Percentiles rank a stretch among this genome's conserved stretches.
phyloP scores from a whole-genome alignment of 1,140 invertebrate species.

The Drosophila asahinai region DNA sequence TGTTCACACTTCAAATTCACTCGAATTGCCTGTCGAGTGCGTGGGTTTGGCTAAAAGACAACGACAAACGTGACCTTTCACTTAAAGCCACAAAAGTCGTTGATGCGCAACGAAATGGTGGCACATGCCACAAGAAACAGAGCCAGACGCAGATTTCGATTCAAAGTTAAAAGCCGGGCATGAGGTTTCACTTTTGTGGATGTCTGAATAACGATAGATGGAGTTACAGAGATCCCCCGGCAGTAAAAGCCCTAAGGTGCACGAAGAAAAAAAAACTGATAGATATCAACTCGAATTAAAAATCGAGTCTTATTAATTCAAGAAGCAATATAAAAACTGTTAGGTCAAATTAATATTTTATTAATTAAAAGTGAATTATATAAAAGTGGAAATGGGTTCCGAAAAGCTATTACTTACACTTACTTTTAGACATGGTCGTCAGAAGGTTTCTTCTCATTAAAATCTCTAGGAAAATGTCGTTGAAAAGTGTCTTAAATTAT shows the following conservation, averaged over 20 bases:
- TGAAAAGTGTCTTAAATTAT: too few species aligned
- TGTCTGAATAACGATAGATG: conserved; percentile 21
- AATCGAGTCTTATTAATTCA: accelerated
- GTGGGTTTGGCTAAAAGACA: conserved; percentile 40
- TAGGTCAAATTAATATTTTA: too few species aligned
- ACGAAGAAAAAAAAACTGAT: conserved; percentile 24
- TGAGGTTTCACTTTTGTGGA: conserved; percentile 53
- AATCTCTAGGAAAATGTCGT: too few species aligned
- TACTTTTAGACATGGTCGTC: too few species aligned
- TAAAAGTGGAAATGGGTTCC: too few species aligned
- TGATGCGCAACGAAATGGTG: conserved; percentile 56
- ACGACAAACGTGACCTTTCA: conserved; percentile 57
- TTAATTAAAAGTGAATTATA: too few species aligned
- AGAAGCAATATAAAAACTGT: too few species aligned
- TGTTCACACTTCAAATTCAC: conserved; percentile 39
- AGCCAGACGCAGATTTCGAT: conserved; percentile 22
- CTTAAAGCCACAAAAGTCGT: conserved; percentile 50
- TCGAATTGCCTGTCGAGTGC: conserved; percentile 10
- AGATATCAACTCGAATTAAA: neutral
- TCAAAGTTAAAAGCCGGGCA: conserved; percentile 14
- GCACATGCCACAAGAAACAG: conserved; percentile 48
- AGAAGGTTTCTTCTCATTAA: too few species aligned
- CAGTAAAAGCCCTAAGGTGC: conserved; percentile 13
- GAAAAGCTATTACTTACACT: too few species aligned
- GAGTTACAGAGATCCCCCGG: neutral